A percentile compares a stretch with the other conserved stretches of the same genome.
These are phyloP conservation scores for Axis porcinus DNA, from an alignment of 2,113 vertebrate genomes.

Conservation along the genomic window DNA sequence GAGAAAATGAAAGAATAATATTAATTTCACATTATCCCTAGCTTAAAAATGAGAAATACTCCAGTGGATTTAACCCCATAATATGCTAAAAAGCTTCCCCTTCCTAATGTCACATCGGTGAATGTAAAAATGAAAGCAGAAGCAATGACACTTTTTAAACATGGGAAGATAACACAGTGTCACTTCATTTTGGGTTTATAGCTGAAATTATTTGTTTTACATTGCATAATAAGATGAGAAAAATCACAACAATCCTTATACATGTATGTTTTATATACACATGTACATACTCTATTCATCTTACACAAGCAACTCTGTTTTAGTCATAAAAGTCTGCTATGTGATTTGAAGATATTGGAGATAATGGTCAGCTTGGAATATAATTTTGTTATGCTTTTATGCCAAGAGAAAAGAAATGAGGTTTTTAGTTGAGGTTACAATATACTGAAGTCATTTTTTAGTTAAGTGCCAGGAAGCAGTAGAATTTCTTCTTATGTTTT, in stretches of 20 bases:
- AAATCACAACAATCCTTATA: not conserved
- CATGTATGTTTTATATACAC: not conserved
- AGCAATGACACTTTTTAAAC: not conserved
- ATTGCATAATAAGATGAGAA: not conserved
- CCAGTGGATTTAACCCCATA: not conserved
- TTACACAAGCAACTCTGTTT: not conserved
- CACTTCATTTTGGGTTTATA: not conserved
- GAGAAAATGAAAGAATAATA: not conserved
- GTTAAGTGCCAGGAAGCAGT: conserved; percentile 22
- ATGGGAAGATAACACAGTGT: not conserved
- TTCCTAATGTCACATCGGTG: not conserved
- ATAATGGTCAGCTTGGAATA: not conserved
- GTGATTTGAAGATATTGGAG: not conserved
- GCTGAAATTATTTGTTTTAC: not conserved
- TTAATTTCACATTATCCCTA: not conserved
- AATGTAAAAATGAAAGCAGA: not conserved
- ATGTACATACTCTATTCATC: not conserved
- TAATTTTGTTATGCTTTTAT: not conserved
- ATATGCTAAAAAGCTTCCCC: not conserved
- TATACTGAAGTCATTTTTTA: not conserved
- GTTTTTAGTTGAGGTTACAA: not conserved
- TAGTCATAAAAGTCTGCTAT: not conserved
- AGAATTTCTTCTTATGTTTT: conserved; percentile 4
- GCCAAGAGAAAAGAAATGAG: not conserved
- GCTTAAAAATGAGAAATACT: not conserved